phyloP scores from a whole-genome alignment of 2,113 vertebrate species.

The Cynopterus brachyotis region DNA sequence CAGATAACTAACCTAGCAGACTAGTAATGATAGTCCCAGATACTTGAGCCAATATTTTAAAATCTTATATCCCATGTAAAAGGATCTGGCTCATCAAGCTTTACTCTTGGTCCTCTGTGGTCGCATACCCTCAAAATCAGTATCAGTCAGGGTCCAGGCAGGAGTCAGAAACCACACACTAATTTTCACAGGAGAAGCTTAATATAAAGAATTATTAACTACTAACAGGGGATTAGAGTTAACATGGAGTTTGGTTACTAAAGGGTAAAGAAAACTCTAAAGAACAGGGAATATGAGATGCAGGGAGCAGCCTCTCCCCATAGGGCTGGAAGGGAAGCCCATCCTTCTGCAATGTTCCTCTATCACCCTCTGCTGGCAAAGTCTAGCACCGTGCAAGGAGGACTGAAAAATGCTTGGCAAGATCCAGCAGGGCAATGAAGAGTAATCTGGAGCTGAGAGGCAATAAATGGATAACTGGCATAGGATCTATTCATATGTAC shows the following conservation, averaged over 20 bases:
- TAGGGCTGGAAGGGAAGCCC: background rate
- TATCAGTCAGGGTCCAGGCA: background rate
- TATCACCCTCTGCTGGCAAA: background rate
- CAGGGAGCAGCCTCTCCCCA: background rate
- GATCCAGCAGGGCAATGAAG: background rate
- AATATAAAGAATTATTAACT: background rate
- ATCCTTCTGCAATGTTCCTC: background rate
- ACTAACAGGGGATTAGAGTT: background rate
- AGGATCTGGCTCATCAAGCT: background rate
- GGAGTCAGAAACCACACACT: background rate
- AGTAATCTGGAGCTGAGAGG: background rate
- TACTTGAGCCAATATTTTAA: background rate
- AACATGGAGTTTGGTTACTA: background rate
- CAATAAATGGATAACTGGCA: background rate
- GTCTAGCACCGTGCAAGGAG: background rate
- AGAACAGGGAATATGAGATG: background rate
- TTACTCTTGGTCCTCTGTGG: background rate
- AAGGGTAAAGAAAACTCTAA: background rate
- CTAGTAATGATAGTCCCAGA: background rate
- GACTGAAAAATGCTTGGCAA: background rate
- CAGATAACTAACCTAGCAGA: background rate
- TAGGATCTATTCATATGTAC: background rate
- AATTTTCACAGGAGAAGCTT: background rate
- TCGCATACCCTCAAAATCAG: background rate
- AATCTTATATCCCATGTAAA: background rate